A percentile compares a stretch with the other conserved stretches of the same genome.
phyloP scores from a whole-genome alignment of 2,888 invertebrate genomes.

The Minunthozetes semirufus region DNA sequence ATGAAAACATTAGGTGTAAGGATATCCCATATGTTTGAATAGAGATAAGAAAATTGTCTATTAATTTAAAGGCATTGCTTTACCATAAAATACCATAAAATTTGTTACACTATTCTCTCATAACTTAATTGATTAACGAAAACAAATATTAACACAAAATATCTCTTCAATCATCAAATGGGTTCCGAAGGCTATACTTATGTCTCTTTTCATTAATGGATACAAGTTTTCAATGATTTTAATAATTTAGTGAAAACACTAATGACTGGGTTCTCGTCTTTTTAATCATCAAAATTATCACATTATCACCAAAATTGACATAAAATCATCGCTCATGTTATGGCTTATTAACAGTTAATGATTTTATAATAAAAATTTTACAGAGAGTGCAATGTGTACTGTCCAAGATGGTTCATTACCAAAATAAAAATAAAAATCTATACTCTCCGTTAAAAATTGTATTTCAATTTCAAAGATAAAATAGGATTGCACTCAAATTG shows the following conservation, averaged over 20 bases:
- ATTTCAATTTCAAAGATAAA: too few species aligned
- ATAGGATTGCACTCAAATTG: too few species aligned
- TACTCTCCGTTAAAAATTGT: too few species aligned
- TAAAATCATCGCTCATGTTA: too few species aligned
- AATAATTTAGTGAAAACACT: conserved; percentile 13
- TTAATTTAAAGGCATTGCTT: conserved; percentile 25
- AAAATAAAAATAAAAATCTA: too few species aligned
- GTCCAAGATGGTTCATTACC: background rate
- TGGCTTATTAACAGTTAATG: too few species aligned
- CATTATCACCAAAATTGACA: too few species aligned
- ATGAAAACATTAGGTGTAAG: conserved; percentile 3
- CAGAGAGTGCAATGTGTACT: too few species aligned
- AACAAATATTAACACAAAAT: background rate
- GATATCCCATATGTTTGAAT: conserved; percentile 11
- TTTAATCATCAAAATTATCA: conserved; percentile 20
- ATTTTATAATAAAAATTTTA: too few species aligned
- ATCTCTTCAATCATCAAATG: background rate
- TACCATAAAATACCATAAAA: background rate
- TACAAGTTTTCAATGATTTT: background rate
- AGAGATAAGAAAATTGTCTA: conserved; percentile 23
- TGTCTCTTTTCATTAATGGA: conserved; percentile 7
- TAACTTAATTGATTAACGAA: background rate
- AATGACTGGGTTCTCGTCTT: background rate
- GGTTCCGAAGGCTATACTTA: background rate
- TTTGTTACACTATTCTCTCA: background rate